Evolutionary conservation across 2,888 invertebrate genomes (phyloP), one percentile per base, ranked within the genome.

Genomic region (Falcaria lacertinaria): DNA sequence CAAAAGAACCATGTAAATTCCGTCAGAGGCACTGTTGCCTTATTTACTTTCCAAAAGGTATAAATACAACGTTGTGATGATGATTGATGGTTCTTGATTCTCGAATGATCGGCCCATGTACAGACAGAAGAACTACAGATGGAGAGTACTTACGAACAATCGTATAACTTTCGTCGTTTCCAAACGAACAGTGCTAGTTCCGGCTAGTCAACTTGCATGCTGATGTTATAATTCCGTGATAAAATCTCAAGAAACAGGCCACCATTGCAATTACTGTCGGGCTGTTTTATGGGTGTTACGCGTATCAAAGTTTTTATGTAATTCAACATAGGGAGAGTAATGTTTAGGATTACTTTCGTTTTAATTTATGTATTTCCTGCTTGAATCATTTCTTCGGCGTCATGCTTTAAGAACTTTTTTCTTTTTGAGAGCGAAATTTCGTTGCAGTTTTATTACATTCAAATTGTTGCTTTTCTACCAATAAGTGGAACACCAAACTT

Each of bases 161-260:
- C 49, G 53, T 54, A 48, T 54, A 59, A 64, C 59, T 63, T 64
- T 60, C 60, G 51, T 54, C 47, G 56, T 54, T 48, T 54, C 50
- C 53, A 55, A 53, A 47, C 55, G 41, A 45, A 51, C 45, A 19
- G 39, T 44, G 36, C 17, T 47, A 54, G 69, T 69, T 71, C 64
- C 69, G 69, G 64, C 58, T 55, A 50, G 55, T 61, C 55, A 58
- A 37, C 37, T 55, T 52, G 53, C 60, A 58, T 53, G 56, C 52
- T 48, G 50, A 60, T 64, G 70, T 59, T 60, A 67, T 68, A 68
- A 69, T 69, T 60, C 62, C 53, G 58, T 62, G 74, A 74, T 77
- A 74, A 68, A 54, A 76, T 75, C 74, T 66, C 54, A 54, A 25
- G 52, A 54, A 67, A 65, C 55, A 52, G 57, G 47, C 54, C 47